These are phyloP conservation scores for Caenorhabditis angaria DNA, from an alignment of 2,888 invertebrate species.

Conservation along the genomic window DNA sequence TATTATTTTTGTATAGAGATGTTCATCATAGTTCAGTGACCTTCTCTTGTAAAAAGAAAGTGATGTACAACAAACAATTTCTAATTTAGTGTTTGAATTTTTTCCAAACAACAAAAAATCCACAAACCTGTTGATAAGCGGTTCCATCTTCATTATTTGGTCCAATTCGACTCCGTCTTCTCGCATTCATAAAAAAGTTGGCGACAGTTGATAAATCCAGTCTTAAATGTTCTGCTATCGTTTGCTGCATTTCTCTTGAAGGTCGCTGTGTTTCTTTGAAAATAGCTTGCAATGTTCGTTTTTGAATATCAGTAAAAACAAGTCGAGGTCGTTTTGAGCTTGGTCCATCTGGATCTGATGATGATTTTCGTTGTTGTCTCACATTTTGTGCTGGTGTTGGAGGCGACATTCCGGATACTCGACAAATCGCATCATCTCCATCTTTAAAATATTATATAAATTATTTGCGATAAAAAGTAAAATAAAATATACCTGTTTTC, in stretches of 20 bases:
- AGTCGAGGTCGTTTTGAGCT: conserved; percentile 91
- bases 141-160: conserved; percentile 50
- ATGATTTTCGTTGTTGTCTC: conserved; percentile 50
- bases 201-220: conserved; percentile 76
- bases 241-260: conserved; percentile 70
- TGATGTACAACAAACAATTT: too few relatives aligned
- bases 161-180: conserved; percentile 79
- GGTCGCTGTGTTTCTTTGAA: conserved; percentile 72
- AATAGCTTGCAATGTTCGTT: conserved; percentile 86
- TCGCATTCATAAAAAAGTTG: conserved; percentile 99
- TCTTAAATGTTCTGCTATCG: conserved; percentile 70
- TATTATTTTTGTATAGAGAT: too few relatives aligned
- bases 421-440: conserved; percentile 20
- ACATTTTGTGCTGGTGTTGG: conserved; percentile 71
- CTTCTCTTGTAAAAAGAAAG: too few relatives aligned
- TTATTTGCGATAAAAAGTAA: conserved; percentile 5
- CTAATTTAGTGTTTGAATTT: neutral
- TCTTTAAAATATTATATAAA: conserved; percentile 2
- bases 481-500: conserved; percentile 48
- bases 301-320: conserved; percentile 99
- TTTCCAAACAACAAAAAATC: neutral
- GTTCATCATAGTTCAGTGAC: too few relatives aligned
- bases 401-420: conserved; percentile 59
- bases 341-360: conserved; percentile 42
- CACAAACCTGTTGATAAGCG: conserved; percentile 58